Evolutionary conservation across 2,888 invertebrate genomes (phyloP).

Genomic region (Erebia ligea): DNA sequence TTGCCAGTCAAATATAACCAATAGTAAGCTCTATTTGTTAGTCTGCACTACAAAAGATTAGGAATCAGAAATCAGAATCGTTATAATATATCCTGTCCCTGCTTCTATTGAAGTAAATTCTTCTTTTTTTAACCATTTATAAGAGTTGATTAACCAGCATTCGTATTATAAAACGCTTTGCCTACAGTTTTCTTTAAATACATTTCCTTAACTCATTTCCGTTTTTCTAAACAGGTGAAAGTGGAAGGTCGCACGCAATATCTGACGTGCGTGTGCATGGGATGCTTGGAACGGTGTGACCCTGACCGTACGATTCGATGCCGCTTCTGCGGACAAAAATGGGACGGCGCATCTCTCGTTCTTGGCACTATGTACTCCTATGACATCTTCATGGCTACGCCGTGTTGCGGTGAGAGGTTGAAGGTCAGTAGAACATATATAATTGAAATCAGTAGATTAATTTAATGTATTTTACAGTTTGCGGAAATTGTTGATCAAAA

Average conservation of each 20-base stretch:
- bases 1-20: too few species aligned
- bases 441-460: not conserved
- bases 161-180: too few species aligned
- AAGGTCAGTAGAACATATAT: conserved; percentile 84
- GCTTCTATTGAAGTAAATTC: too few species aligned
- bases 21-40: too few species aligned
- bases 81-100: too few species aligned
- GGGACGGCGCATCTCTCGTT: conserved; percentile 97
- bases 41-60: too few species aligned
- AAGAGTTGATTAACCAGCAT: too few species aligned
- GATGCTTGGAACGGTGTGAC: conserved; percentile 93
- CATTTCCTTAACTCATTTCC: not conserved
- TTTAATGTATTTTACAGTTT: not conserved
- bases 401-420: conserved; percentile 96
- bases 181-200: not conserved
- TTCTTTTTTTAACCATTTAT: too few species aligned
- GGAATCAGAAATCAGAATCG: too few species aligned
- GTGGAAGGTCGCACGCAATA: conserved; percentile 95
- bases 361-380: conserved; percentile 99
- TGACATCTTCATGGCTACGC: conserved; percentile 98
- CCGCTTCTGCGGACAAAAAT: conserved; percentile 92
- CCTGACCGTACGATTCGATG: conserved; percentile 90
- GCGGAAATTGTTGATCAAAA: not conserved
- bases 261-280: conserved; percentile 97
- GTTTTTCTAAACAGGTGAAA: conserved; percentile 86